Evolutionary conservation across 2,888 invertebrate species (phyloP), one percentile per base, ranked within the genome.

Genomic region (Amphimallon solstitiale): DNA sequence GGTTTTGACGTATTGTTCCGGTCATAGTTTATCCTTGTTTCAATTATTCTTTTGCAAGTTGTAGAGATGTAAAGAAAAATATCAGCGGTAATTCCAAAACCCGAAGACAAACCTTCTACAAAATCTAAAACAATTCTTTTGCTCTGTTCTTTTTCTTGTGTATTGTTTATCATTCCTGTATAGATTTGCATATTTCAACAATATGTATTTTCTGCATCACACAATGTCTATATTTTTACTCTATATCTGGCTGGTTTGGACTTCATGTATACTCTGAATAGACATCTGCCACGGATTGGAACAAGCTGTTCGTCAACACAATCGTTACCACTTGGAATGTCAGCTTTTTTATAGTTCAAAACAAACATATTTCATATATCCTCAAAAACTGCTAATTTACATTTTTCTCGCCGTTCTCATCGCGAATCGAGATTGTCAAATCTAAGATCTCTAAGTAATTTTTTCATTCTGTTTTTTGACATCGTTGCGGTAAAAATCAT

Each of bases 51-150:
- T 9, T 2, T 45, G 14, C 14, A 45, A 45, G 45, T n/a, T 7
- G 9, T 45, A 12, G 45, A 2, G 10, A 45, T 45, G n/a, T 45
- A 45, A 40, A 4, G 15, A 40, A 40, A 45, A 10, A n/a, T 45
- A 45, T 14, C 15, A n/a, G 14, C 12, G 5, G 12, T 1, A 45
- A 45, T 19, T 45, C 45, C 12, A 45, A 3, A 45, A 45, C 4
- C 2, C 14, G 45, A 15, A 45, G 45, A 45, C 15, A 45, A 45
- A 45, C 12, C 45, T 6, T 43, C 12, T 12, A 43, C 45, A 9
- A 43, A 43, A 43, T 43, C 45, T 43, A 43, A n/a, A 43, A 43
- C 12, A 43, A 43, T 12, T 9, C 45, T 43, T 10, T 43, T 12
- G 17, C 45, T 2, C n/a, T 4, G 17, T 43, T 43, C 45, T 23